Conservation (phyloP, 1,140 invertebrate genomes). For the Hylyphantes graminicola region DNA sequence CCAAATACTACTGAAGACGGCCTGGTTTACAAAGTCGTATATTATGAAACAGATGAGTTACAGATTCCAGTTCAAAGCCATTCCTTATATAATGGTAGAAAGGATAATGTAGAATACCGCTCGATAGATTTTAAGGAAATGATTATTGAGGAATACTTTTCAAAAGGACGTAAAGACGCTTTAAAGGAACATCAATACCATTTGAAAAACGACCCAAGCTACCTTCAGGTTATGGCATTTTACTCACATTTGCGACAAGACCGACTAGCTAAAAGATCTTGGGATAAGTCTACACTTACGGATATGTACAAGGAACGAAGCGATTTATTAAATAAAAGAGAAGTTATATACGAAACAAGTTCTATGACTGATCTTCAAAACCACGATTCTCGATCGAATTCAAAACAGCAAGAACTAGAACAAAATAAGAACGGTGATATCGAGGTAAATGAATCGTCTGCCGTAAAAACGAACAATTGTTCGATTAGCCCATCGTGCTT, state of each 20-base stretch:
- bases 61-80: not conserved
- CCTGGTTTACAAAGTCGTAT: constrained; percentile 8
- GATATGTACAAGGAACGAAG: not conserved
- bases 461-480: not conserved
- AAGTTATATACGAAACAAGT: not conserved
- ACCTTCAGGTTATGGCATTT: constrained; percentile 31
- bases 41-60: not conserved
- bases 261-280: constrained; percentile 1
- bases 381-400: no score
- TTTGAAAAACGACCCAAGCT: not conserved
- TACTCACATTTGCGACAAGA: constrained; percentile 31
- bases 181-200: constrained; percentile 26
- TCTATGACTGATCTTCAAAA: not conserved
- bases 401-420: not conserved
- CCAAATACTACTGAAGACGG: not conserved
- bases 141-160: constrained; percentile 26
- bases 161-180: constrained; percentile 22
- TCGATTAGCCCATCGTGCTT: constrained; percentile 5
- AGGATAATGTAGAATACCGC: constrained; percentile 29
- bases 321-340: constrained; percentile 14
- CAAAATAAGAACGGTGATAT: not conserved
- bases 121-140: not conserved
- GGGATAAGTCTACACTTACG: not conserved
- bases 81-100: constrained; percentile 18
- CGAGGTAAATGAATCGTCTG: not conserved